Evolutionary conservation across 2,113 vertebrate species (phyloP).

Genomic region (Mormyrus iriodes): DNA sequence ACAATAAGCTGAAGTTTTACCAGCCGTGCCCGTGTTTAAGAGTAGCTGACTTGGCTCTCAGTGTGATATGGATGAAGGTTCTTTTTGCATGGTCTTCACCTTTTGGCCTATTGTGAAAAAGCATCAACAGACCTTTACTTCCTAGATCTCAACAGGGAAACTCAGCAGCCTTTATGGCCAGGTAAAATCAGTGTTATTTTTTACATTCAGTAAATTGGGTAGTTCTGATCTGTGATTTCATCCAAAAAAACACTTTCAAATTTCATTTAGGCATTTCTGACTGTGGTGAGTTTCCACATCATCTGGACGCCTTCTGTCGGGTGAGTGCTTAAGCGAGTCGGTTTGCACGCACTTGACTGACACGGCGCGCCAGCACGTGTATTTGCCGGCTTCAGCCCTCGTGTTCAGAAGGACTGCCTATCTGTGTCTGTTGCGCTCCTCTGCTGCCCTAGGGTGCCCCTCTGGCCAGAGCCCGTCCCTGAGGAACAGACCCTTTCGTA

Average conservation of each 20-base stretch:
- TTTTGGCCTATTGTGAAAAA: conserved; percentile 25
- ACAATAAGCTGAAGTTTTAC: background rate
- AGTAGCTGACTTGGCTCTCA: background rate
- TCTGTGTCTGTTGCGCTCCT: background rate
- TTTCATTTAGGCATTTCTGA: background rate
- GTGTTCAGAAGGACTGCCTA: background rate
- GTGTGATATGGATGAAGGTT: background rate
- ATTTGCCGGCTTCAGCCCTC: background rate
- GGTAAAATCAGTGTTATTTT: conserved; percentile 26
- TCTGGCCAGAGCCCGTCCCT: background rate
- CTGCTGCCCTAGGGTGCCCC: background rate
- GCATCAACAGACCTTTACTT: conserved; percentile 31
- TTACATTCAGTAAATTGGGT: background rate
- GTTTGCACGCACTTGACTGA: background rate
- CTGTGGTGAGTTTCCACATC: background rate
- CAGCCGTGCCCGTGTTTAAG: background rate
- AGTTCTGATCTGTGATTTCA: background rate
- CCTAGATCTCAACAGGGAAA: conserved; percentile 20
- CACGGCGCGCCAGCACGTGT: background rate
- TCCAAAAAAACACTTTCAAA: background rate
- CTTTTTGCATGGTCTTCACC: background rate
- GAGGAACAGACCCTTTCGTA: background rate
- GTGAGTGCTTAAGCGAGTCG: background rate
- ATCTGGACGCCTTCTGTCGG: background rate
- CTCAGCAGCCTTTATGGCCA: conserved; percentile 28